These are phyloP conservation scores for Mirounga angustirostris DNA, from an alignment of 2,113 vertebrate species.

Conservation along the genomic window DNA sequence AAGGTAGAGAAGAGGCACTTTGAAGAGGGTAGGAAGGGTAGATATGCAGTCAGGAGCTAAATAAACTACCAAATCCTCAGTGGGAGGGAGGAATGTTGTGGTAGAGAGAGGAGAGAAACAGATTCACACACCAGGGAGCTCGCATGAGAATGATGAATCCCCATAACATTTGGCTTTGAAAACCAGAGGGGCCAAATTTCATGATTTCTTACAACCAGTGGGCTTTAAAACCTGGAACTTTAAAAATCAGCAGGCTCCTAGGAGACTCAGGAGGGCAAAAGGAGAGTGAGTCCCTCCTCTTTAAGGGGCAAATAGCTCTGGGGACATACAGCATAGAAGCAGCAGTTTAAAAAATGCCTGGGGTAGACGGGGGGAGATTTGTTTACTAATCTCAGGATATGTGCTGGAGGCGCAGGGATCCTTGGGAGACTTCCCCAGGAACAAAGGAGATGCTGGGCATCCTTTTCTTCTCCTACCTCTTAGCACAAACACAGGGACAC, in stretches of 20 bases:
- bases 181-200: no score
- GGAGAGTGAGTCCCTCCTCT: background rate
- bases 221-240: background rate
- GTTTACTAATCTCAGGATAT: no score
- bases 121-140: background rate
- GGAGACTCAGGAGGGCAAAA: background rate
- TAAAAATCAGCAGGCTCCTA: background rate
- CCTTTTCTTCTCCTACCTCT: no score
- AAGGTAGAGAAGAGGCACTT: background rate
- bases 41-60: background rate
- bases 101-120: background rate
- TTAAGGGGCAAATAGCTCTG: background rate
- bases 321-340: background rate
- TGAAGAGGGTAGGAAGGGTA: background rate
- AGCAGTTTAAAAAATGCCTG: background rate
- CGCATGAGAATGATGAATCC: background rate
- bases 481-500: no score
- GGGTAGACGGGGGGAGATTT: no score
- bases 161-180: background rate
- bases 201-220: background rate
- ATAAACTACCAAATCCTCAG: background rate
- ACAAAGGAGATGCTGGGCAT: no score
- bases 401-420: no score
- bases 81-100: background rate
- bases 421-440: no score